phyloP scores from a whole-genome alignment of 1,140 invertebrate genomes.

The Magallana gigas region DNA sequence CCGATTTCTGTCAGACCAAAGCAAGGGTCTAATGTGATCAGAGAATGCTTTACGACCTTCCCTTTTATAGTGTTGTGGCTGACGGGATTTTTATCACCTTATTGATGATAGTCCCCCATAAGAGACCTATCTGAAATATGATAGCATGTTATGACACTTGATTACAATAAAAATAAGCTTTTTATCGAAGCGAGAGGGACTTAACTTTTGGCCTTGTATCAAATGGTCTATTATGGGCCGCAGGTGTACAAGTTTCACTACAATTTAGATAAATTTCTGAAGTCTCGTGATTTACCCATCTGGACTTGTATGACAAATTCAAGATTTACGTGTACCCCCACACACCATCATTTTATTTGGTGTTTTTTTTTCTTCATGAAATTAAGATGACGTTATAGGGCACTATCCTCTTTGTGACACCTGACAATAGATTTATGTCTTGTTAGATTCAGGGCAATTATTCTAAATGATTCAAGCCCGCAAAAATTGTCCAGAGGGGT shows the following conservation, averaged over 20 bases:
- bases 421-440: not conserved
- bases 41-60: constrained; percentile 1
- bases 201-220: constrained; percentile 20
- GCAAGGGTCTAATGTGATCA: not conserved
- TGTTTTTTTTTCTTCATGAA: not conserved
- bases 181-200: not conserved
- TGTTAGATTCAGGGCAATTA: not conserved
- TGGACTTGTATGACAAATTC: not conserved
- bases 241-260: not conserved
- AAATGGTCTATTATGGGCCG: not conserved
- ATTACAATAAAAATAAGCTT: constrained; percentile 33
- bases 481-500: not conserved
- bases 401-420: not conserved
- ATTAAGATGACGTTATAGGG: not conserved
- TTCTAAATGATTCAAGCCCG: not conserved
- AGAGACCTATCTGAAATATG: constrained; percentile 8
- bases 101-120: not conserved
- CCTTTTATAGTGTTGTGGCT: not conserved
- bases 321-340: not conserved
- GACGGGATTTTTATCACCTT: constrained; percentile 14
- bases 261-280: not conserved
- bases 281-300: not conserved
- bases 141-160: constrained; percentile 23
- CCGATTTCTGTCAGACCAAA: constrained; percentile 10
- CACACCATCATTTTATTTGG: not conserved